A percentile compares a stretch with the other conserved stretches of the same genome.
Evolutionary conservation across 2,888 invertebrate genomes (phyloP).

Genomic region (Podabrus alpinus): DNA sequence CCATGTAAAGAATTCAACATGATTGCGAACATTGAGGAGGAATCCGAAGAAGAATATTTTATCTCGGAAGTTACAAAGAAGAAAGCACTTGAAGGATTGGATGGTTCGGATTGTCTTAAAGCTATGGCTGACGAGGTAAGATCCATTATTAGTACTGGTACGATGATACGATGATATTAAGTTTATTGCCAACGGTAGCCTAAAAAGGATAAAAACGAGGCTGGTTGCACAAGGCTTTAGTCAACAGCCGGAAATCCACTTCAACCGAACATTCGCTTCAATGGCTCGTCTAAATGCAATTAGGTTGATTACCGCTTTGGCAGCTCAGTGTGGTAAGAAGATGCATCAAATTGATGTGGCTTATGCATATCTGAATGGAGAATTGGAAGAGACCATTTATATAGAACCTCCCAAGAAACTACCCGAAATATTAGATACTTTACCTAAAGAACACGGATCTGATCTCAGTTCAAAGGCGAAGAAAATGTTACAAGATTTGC

Average conservation of each 20-base stretch:
- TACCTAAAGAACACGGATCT: background rate
- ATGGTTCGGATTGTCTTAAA: no score
- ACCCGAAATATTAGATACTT: background rate
- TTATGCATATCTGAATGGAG: slow-evolving; percentile 32
- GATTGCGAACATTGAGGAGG: no score
- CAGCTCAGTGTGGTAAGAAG: slow-evolving; percentile 26
- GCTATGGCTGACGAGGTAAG: no score
- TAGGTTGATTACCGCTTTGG: slow-evolving; percentile 34
- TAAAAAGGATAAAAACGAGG: slow-evolving; percentile 37
- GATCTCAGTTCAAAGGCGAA: background rate
- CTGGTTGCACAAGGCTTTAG: slow-evolving; percentile 40
- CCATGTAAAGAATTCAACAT: no score
- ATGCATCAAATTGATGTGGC: slow-evolving; percentile 33
- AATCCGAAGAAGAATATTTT: no score
- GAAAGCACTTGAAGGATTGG: no score
- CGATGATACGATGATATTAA: no score
- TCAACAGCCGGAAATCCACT: slow-evolving; percentile 40
- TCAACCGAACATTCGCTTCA: slow-evolving; percentile 39
- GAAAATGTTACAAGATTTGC: no score
- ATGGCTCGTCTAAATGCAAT: slow-evolving; percentile 37
- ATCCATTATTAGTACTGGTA: no score
- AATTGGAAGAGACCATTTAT: slow-evolving; percentile 30
- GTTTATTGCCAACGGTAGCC: no score
- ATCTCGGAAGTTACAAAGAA: no score
- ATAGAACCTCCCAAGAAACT: slow-evolving; percentile 5